phyloP scores from a whole-genome alignment of 2,113 vertebrate species.

The Hucho hucho region DNA sequence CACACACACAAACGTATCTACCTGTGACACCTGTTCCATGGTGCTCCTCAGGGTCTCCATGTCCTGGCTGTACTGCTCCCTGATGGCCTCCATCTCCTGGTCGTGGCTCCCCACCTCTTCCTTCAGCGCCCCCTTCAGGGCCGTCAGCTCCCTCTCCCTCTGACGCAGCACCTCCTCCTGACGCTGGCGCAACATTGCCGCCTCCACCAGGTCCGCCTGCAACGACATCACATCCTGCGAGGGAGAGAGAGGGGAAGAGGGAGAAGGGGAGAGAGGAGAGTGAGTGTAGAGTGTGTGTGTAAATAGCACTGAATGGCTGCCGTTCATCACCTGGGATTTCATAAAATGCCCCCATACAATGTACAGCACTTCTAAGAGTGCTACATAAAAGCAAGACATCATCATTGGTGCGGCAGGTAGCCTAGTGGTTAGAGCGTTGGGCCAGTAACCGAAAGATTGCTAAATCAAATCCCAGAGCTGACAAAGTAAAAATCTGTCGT shows the following conservation, averaged over 20 bases:
- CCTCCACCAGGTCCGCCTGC: conserved; percentile 81
- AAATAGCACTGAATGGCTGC: not conserved
- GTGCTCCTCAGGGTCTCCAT: conserved; percentile 80
- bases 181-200: conserved; percentile 68
- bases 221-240: conserved; percentile 80
- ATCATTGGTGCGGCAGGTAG: not conserved
- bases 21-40: conserved; percentile 85
- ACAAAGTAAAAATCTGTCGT: too few relatives aligned
- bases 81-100: conserved; percentile 75
- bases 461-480: too few relatives aligned
- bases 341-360: not conserved
- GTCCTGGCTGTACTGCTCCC: conserved; percentile 84
- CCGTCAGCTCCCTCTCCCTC: conserved; percentile 77
- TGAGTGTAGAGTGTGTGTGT: not conserved
- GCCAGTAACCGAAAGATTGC: too few relatives aligned
- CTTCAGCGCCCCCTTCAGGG: conserved; percentile 79
- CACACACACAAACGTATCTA: conserved; percentile 27
- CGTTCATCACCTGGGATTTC: too few relatives aligned
- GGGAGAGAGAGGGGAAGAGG: not conserved
- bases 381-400: not conserved
- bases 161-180: conserved; percentile 81
- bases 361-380: not conserved
- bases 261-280: not conserved
- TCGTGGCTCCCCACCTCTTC: conserved; percentile 80
- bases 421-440: too few relatives aligned